Evolutionary conservation across 2,888 invertebrate species (phyloP), one percentile per base, ranked within the genome.

Genomic region (Sphaeridia pumilis): DNA sequence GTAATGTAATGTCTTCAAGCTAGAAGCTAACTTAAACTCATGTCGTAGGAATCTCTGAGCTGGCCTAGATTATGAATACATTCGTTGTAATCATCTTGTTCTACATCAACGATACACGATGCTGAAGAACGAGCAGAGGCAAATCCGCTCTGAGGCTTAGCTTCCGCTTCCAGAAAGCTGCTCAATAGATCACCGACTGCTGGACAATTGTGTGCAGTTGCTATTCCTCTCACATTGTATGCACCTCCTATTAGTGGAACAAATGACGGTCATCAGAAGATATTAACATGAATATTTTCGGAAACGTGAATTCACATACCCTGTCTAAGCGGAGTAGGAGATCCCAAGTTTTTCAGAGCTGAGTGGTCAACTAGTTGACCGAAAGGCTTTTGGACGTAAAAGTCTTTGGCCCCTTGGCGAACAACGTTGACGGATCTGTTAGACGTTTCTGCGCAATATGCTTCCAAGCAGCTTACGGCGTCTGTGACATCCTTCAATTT

Each of bases 381-480:
- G n/a, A 31, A 49, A 7, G 22, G n/a, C 4, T 47, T 20, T 25
- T 4, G 25, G 25, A 58, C 14, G 48, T 52, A 57, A 28, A 60
- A 55, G n/a, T 60, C 56, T 43, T 47, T 50, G n/a, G 34, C 34
- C 27, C 53, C 28, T 22, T 52, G 46, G 17, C 48, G 46, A 14
- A 58, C 54, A 17, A 59, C 52, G 52, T 60, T 55, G 35, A 60
- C 54, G 21, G 60, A 57, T 49, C 44, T 56, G 10, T 51, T 46
- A 49, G 45, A 62, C 17, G 56, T 50, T 42, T 62, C 60, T 38
- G 53, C 43, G n/a, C 55, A 45, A 52, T 52, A 62, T 22, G 57
- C 21, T 43, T 58, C 55, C 14, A 58, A 43, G 41, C 60, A 62
- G 34, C 51, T 54, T 44, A 53, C 52, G 7, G 54, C 55, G 49